Base-by-base conservation (phyloP, 2,888 invertebrate genomes). In the Pinctada fucata region DNA sequence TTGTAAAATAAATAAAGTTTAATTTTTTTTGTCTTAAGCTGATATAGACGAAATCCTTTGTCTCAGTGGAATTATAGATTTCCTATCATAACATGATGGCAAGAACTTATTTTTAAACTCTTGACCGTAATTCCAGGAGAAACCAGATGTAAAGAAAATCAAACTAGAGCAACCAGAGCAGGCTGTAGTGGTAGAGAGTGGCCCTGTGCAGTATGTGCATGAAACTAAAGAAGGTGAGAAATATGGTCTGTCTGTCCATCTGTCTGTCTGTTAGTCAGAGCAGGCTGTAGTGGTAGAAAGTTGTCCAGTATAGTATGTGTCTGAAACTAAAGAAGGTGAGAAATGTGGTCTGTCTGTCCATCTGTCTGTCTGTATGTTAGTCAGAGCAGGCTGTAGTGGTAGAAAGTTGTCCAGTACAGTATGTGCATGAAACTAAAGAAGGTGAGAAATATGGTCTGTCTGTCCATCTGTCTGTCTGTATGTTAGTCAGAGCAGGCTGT, bases 381-480 rank as follows among this genome's bases (percentile, higher is more conserved):
- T 31, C 31, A 31, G 31, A 31, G 31, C 31, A 31, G 31, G 31
- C 31, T 31, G 85, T 89, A 51, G 86, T 90, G 3, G 83, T 89
- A 16, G 90, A 90, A 71, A 85, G 84, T 10, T 90, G 90, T 16
- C 90, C 90, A 2, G 87, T 90, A 52, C 86, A 88, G 66, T 88
- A 88, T 81, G 79, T 67, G 45, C 16, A 52, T 48, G 75, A 82
- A 58, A 75, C 68, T 16, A 83, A 79, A 63, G 84, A 84, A 77
- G 84, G 85, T 84, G 31, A 31, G 31, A 81, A 47, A 50, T 48
- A 49, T 58, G 6, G 6, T 6, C 58, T 58, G 58, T 31, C 31
- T 31, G 31, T 31, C 31, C 31, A 31, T 31, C 31, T 31, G 31
- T 31, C 31, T 31, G 31, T 31, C 31, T 31, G 31, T 31, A 31